Base-by-base conservation (phyloP, 1,140 invertebrate genomes). In the Pemphigus obesinymphae region DNA sequence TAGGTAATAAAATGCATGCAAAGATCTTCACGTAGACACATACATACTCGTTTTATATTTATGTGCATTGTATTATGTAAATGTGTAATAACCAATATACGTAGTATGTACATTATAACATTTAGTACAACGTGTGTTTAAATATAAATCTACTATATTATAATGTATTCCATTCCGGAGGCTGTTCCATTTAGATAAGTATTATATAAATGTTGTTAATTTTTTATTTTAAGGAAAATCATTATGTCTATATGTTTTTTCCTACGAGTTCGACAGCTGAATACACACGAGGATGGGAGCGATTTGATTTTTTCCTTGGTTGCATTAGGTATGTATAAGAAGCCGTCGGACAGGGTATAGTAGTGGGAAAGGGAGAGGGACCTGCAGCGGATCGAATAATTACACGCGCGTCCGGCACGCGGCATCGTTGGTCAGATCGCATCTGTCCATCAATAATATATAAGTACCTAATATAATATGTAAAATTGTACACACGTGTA, bases 371-470 rank as follows among this genome's bases (percentile, higher is more conserved):
- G 29, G 34, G 63, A 70, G 37, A 70, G 68, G 37, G n/a, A 70
- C 68, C 23, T 23, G 37, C 10, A 37, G 31, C 68, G 43, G 70
- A 13, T 72, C 70, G 45, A 50, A 26, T 80, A 80, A 80, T 61
- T 80, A 80, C 75, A 80, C 37, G 31, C 17, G 26, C 45, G 43
- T 53, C 34, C 45, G 20, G 29, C 48, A 31, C 29, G 73, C 31
- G 73, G 50, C 73, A 48, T 50, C 13, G 17, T 11, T 23, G 75
- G 75, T 80, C 55, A 61, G 75, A 80, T 80, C 53, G 37, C 75
- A 80, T 80, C 75, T 63, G 55, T 80, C 75, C 75, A 80, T 80
- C 75, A 80, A 80, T 80, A 80, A 43, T 29, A 29, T 40, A 55
- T 76, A 55, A 34, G n/a, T n/a, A n/a, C n/a, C n/a, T n/a, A n/a